A percentile compares a stretch with the other conserved stretches of the same genome.
Evolutionary conservation across 1,140 invertebrate species (phyloP).

Genomic region (Marisa cornuarietis): DNA sequence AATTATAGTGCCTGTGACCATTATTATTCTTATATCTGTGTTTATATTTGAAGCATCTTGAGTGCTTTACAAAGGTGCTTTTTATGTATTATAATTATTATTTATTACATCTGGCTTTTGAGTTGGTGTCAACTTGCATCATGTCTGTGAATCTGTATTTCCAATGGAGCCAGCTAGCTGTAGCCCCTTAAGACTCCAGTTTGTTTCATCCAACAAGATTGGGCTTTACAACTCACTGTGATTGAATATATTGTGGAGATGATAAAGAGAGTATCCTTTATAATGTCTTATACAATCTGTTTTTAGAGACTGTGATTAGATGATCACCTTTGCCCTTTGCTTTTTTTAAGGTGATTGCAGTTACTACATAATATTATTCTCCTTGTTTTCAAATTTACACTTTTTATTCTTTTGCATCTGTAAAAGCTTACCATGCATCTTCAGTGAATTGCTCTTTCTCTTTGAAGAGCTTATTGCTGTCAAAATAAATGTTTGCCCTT

Average conservation of each 20-base stretch:
- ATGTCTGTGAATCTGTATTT: too few relatives aligned
- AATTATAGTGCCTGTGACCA: too few relatives aligned
- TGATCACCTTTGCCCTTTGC: background rate
- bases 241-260: background rate
- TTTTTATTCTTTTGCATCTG: slow-evolving; percentile 1
- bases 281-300: background rate
- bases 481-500: background rate
- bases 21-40: too few relatives aligned
- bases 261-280: background rate
- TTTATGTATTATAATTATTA: too few relatives aligned
- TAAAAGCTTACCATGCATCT: too few relatives aligned
- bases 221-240: background rate
- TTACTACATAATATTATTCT: background rate
- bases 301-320: background rate
- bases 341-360: background rate
- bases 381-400: background rate
- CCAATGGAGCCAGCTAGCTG: too few relatives aligned
- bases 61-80: too few relatives aligned
- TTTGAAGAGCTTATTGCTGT: background rate
- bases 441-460: background rate
- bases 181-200: too few relatives aligned
- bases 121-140: too few relatives aligned
- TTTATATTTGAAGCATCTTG: too few relatives aligned
- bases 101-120: too few relatives aligned
- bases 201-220: background rate